phyloP scores from a whole-genome alignment of 2,888 invertebrate species.

The Synergus japonicus region DNA sequence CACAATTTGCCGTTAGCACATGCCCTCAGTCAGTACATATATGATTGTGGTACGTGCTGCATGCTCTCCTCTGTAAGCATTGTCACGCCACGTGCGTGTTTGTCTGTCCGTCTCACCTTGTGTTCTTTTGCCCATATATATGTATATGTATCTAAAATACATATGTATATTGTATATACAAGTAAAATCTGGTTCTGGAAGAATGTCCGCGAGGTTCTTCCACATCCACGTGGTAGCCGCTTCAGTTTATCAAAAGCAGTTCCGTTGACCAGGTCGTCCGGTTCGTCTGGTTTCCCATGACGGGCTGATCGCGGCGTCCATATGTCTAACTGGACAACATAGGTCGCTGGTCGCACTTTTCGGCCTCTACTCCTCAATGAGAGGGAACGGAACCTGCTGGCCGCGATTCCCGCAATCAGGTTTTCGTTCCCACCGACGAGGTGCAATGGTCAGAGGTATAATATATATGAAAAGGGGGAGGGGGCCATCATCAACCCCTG shows the following conservation, averaged over 20 bases:
- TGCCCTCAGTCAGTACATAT: neutral
- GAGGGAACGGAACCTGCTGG: conserved; percentile 37
- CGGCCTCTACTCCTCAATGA: conserved; percentile 38
- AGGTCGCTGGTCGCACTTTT: conserved; percentile 47
- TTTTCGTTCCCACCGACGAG: conserved; percentile 75
- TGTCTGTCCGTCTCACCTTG: conserved; percentile 17
- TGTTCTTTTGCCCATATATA: neutral
- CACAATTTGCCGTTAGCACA: conserved; percentile 29
- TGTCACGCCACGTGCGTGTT: conserved; percentile 46
- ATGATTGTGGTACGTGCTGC: conserved; percentile 19
- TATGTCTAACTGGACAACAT: conserved; percentile 41
- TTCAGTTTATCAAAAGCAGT: conserved; percentile 49
- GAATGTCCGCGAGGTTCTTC: conserved; percentile 2
- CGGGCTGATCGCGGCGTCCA: conserved; percentile 53
- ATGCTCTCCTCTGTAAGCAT: conserved; percentile 12
- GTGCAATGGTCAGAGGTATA: conserved; percentile 27
- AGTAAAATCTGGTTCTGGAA: conserved; percentile 32
- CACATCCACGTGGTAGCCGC: conserved; percentile 20
- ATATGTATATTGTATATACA: neutral
- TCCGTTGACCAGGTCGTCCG: conserved; percentile 68
- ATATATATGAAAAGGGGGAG: conserved; percentile 2
- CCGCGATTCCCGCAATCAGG: conserved; percentile 73
- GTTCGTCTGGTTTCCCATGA: conserved; percentile 71
- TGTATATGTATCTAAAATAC: neutral
- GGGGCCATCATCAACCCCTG: conserved; percentile 20